Percentiles rank a stretch among this genome's conserved stretches.
Evolutionary conservation across 2,888 invertebrate genomes (phyloP).

Genomic region (Eupithecia tripunctaria): DNA sequence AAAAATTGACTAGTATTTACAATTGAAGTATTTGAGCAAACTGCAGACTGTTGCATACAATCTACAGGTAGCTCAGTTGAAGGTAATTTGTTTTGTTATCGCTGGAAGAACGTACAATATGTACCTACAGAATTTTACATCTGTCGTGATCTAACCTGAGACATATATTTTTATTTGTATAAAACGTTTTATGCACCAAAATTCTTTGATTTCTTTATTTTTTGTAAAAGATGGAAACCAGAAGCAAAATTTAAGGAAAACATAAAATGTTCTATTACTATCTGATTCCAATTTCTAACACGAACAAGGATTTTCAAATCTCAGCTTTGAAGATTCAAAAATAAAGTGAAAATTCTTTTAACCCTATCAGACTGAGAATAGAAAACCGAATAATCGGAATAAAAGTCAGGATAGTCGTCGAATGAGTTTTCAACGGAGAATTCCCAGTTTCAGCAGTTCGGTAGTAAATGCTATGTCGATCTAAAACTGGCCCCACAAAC

Average conservation of each 20-base stretch:
- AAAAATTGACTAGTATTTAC: too few species aligned
- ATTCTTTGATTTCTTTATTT: neutral
- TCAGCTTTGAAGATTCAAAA: conserved; percentile 8
- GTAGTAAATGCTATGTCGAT: conserved; percentile 22
- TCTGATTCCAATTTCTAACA: conserved; percentile 1
- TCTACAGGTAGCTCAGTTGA: too few species aligned
- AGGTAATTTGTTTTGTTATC: too few species aligned
- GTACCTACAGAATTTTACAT: too few species aligned
- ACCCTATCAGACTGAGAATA: conserved; percentile 22
- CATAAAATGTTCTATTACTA: neutral
- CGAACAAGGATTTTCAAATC: conserved; percentile 3
- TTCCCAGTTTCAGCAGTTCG: conserved; percentile 33
- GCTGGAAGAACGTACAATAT: too few species aligned
- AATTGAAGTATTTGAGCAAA: too few species aligned
- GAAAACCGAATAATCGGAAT: conserved; percentile 25
- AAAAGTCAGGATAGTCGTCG: conserved; percentile 19
- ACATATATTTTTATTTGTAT: neutral
- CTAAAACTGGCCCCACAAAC: neutral
- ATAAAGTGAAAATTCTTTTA: conserved; percentile 23
- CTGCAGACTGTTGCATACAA: too few species aligned
- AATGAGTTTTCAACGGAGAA: conserved; percentile 34
- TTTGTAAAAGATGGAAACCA: neutral
- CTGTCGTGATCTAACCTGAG: too few species aligned
- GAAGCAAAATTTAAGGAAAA: neutral
- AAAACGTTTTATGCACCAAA: neutral